Evolutionary conservation across 2,888 invertebrate genomes (phyloP), one percentile per base, ranked within the genome.

Genomic region (Pelosia muscerda): DNA sequence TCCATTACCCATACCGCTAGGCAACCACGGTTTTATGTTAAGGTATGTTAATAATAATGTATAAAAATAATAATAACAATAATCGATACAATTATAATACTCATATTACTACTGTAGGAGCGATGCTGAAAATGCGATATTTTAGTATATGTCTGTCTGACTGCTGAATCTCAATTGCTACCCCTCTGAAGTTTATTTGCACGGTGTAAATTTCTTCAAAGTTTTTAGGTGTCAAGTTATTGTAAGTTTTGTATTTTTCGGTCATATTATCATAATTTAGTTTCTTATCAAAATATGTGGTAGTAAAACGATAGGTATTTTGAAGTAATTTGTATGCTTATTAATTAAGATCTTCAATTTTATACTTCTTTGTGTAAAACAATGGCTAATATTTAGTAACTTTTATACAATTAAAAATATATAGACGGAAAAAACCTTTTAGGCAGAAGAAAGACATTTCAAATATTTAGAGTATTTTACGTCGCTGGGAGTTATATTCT

Each of bases 391-490:
- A 11, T 71, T 65, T 67, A 69, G 53, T 54, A 63, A 9, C 5
- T 65, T 55, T 28, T 26, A 54, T 38, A 8, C 57, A 65, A 69
- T 69, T 65, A 55, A 60, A 67, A 42, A 56, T 59, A 65, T 58
- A 65, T 56, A 69, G 66, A 62, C 42, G 62, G 63, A 42, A 59
- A n/a, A 68, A 65, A 9, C 59, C 19, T 34, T 23, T n/a, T 59
- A 34, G 63, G 63, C 59, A 34, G 54, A 59, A 34, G 54, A 59
- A 58, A 71, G 56, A 42, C 65, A 63, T 63, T 68, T 71, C 42
- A 71, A 67, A 68, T 68, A 68, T 71, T 68, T 63, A 65, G 49
- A 65, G 65, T n/a, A 63, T 59, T 63, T 71, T 65, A 71, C 59
- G 31, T 38, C 58, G 28, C 57, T 13, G 49, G 19, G 63, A 66